These are phyloP conservation scores for Drosophila murphyi DNA, from an alignment of 1,140 invertebrate genomes.

Conservation along the genomic window DNA sequence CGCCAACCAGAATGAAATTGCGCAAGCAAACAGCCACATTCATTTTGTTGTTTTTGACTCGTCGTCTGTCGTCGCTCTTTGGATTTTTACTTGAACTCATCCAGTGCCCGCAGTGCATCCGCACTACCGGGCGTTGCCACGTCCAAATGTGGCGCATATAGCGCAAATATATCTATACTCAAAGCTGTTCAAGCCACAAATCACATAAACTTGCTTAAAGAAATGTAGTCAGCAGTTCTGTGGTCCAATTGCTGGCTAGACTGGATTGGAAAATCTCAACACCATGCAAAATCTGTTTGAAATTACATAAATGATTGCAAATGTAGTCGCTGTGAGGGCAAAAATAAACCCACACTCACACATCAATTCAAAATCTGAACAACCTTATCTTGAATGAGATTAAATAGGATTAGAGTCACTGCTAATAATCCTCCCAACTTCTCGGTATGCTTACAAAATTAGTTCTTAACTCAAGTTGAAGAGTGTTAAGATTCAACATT, in stretches of 20 bases:
- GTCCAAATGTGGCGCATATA: constrained; percentile 16
- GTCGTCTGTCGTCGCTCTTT: constrained; percentile 27
- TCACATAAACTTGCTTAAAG: constrained; percentile 24
- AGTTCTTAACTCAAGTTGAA: background rate
- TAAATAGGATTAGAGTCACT: background rate
- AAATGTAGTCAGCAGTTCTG: constrained; percentile 34
- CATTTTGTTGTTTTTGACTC: constrained; percentile 35
- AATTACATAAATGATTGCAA: constrained; percentile 9
- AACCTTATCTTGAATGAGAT: background rate
- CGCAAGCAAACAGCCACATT: constrained; percentile 69
- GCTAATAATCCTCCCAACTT: no score
- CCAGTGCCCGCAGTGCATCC: constrained; percentile 31
- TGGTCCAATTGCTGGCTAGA: background rate
- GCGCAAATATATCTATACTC: constrained; percentile 23
- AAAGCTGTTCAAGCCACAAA: constrained; percentile 23
- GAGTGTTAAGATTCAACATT: background rate
- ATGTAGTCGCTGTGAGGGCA: no score
- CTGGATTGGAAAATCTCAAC: constrained; percentile 14
- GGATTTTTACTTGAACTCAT: constrained; percentile 32
- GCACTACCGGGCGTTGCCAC: constrained; percentile 66
- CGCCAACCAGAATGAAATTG: constrained; percentile 53
- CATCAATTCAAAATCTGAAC: background rate
- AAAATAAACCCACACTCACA: background rate
- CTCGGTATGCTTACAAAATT: background rate
- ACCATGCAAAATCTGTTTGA: background rate